phyloP scores from a whole-genome alignment of 1,140 invertebrate genomes.

The Drosophila willistoni region DNA sequence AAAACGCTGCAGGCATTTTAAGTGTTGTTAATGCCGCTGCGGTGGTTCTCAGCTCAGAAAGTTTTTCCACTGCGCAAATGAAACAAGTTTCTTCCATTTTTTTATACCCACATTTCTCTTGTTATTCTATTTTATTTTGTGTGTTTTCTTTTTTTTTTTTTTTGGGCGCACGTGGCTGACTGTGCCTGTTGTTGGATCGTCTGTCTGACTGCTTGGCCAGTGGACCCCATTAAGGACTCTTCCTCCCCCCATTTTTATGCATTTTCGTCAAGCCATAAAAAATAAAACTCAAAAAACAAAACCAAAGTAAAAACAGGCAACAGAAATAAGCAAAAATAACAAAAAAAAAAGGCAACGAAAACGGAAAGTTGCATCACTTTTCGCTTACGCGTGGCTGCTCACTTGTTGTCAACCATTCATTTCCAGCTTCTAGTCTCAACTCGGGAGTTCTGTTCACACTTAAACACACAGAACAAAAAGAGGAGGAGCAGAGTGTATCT shows the following conservation, averaged over 20 bases:
- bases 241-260: slow-evolving; percentile 59
- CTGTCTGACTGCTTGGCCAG: slow-evolving; percentile 8
- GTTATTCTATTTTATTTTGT: neutral
- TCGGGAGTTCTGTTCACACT: slow-evolving; percentile 9
- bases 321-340: slow-evolving; percentile 21
- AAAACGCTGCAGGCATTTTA: slow-evolving; percentile 80
- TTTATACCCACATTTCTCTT: slow-evolving; percentile 19
- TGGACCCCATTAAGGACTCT: slow-evolving; percentile 16
- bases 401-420: slow-evolving; percentile 47
- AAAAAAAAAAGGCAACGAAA: slow-evolving; percentile 20
- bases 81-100: slow-evolving; percentile 69
- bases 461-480: slow-evolving; percentile 3
- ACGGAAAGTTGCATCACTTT: slow-evolving; percentile 64
- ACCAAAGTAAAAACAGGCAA: slow-evolving; percentile 29
- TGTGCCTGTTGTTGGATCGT: neutral
- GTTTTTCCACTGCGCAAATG: slow-evolving; percentile 67
- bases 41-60: slow-evolving; percentile 57
- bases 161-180: slow-evolving; percentile 17
- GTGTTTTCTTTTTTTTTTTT: slow-evolving; percentile 16
- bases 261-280: slow-evolving; percentile 64
- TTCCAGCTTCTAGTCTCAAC: slow-evolving; percentile 17
- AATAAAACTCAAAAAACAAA: slow-evolving; percentile 62
- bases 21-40: slow-evolving; percentile 76
- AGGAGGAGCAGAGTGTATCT: neutral
- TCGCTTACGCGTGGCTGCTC: slow-evolving; percentile 61